phyloP scores from a whole-genome alignment of 1,140 invertebrate genomes.

The Vanessa tameamea region DNA sequence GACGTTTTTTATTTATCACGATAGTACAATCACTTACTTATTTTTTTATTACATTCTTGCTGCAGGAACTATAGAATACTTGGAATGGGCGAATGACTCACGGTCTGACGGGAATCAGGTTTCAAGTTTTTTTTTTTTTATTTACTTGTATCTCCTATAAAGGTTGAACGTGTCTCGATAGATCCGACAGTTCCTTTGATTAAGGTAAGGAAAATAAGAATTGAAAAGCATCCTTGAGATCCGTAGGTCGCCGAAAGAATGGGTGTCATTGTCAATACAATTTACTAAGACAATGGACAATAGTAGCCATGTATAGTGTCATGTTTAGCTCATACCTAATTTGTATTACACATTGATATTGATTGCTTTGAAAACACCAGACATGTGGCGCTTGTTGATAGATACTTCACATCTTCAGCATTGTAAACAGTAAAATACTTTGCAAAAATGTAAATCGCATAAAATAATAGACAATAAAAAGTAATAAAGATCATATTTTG shows the following conservation, averaged over 20 bases:
- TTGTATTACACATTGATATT: constrained; percentile 25
- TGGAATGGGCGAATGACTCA: constrained; percentile 26
- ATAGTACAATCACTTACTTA: not conserved
- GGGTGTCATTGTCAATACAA: constrained; percentile 48
- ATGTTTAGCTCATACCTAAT: constrained; percentile 35
- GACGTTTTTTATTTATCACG: not conserved
- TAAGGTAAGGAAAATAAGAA: constrained; percentile 27
- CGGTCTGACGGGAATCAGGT: constrained; percentile 16
- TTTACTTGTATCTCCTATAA: constrained; percentile 22
- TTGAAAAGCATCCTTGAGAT: constrained; percentile 30
- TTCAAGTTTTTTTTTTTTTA: constrained; percentile 21
- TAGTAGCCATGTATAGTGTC: constrained; percentile 42
- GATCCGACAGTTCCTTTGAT: constrained; percentile 26
- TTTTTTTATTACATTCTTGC: not conserved
- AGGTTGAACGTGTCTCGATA: constrained; percentile 16
- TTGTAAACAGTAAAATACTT: not conserved
- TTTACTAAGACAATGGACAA: constrained; percentile 49
- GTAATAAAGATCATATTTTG: too few species aligned
- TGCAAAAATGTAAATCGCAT: too few species aligned
- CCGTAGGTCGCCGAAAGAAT: constrained; percentile 36
- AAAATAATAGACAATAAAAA: too few species aligned
- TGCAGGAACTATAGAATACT: constrained; percentile 5
- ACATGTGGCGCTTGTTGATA: constrained; percentile 20
- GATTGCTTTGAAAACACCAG: constrained; percentile 1
- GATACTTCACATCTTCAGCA: not conserved